Evolutionary conservation across 1,140 invertebrate species (phyloP).

Genomic region (Bombus breviceps): DNA sequence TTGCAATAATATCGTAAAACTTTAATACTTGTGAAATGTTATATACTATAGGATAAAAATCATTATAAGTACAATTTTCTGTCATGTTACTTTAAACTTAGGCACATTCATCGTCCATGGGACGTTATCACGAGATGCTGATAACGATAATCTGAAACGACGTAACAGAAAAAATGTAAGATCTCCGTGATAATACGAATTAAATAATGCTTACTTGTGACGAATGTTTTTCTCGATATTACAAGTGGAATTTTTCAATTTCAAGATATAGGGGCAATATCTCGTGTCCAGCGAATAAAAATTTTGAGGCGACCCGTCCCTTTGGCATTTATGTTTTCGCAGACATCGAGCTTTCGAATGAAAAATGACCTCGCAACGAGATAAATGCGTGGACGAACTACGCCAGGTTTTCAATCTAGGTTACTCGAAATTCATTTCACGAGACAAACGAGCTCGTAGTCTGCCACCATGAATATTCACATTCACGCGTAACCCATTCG

Average conservation of each 20-base stretch:
- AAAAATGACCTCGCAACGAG: constrained; percentile 11
- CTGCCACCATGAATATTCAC: constrained; percentile 45
- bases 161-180: background rate
- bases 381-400: constrained; percentile 6
- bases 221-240: background rate
- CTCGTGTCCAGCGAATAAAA: background rate
- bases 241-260: background rate
- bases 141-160: constrained; percentile 15
- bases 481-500: constrained; percentile 38
- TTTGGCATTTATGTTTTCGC: background rate
- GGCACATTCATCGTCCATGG: background rate
- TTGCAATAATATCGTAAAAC: background rate
- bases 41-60: no score
- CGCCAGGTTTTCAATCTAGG: constrained; percentile 32
- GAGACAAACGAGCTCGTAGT: constrained; percentile 43
- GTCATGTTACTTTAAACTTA: background rate
- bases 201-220: background rate
- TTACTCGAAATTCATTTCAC: constrained; percentile 46
- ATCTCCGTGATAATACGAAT: background rate
- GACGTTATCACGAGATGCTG: background rate
- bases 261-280: background rate
- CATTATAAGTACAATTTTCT: background rate
- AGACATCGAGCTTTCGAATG: background rate
- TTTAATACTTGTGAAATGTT: background rate
- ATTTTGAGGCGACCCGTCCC: background rate